A percentile compares a stretch with the other conserved stretches of the same genome.
These are phyloP conservation scores for Limosa lapponica DNA, from an alignment of 2,797 vertebrate species.

Conservation along the genomic window DNA sequence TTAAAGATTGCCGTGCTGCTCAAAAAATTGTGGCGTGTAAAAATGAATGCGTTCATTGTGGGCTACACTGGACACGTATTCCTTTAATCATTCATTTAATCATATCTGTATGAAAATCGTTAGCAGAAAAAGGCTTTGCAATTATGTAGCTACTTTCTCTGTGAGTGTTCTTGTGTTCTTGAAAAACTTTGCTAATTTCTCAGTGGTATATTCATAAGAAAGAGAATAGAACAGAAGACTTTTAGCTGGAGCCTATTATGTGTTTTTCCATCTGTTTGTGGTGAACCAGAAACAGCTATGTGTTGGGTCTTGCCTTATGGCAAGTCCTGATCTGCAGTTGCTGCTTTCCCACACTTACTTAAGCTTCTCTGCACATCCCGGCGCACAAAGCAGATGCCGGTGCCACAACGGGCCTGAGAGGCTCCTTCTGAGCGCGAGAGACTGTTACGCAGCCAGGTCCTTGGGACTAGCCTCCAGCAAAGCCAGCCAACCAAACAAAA, in stretches of 20 bases:
- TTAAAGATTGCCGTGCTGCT: background rate
- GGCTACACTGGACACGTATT: background rate
- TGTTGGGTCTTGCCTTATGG: slow-evolving; percentile 83
- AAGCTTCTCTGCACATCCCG: slow-evolving; percentile 77
- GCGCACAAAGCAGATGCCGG: slow-evolving; percentile 77
- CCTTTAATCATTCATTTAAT: background rate
- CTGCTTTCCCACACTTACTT: slow-evolving; percentile 84
- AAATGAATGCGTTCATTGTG: slow-evolving; percentile 2
- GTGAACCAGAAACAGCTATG: slow-evolving; percentile 77
- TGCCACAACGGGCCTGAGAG: slow-evolving; percentile 68
- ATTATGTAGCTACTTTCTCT: slow-evolving; percentile 64
- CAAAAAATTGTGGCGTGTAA: background rate
- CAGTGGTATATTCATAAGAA: slow-evolving; percentile 55
- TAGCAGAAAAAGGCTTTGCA: slow-evolving; percentile 42
- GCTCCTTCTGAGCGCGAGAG: slow-evolving; percentile 64
- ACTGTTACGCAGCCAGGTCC: slow-evolving; percentile 57
- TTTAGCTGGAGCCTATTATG: slow-evolving; percentile 76
- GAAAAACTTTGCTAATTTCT: slow-evolving; percentile 71
- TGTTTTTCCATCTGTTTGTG: slow-evolving; percentile 81
- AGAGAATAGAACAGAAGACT: slow-evolving; percentile 73
- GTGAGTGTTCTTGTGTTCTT: slow-evolving; percentile 46
- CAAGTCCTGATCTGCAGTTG: slow-evolving; percentile 80
- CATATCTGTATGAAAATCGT: slow-evolving; percentile 47
- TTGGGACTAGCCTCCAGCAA: slow-evolving; percentile 74
- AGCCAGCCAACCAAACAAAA: slow-evolving; percentile 70